phyloP scores from a whole-genome alignment of 2,113 vertebrate genomes.

The Phrynosoma platyrhinos region DNA sequence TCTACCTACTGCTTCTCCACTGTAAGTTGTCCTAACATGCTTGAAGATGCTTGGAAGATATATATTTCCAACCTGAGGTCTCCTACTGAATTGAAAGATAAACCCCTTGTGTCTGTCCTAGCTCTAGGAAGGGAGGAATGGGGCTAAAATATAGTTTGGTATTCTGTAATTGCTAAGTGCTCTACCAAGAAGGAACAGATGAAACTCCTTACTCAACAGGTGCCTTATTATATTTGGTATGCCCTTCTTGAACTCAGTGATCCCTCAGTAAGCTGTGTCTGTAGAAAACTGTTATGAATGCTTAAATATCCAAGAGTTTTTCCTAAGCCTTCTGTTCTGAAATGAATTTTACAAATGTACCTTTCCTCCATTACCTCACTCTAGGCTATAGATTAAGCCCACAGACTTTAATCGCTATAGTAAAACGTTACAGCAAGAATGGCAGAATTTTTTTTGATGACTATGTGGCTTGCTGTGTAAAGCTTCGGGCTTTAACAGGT shows the following conservation, averaged over 20 bases:
- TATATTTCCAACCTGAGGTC: neutral
- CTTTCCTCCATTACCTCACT: conserved; percentile 18
- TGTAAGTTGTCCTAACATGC: too few relatives aligned
- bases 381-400: conserved; percentile 88
- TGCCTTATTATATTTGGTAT: neutral
- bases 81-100: neutral
- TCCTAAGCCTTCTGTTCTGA: neutral
- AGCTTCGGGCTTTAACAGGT: conserved; percentile 88
- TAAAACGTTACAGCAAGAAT: conserved; percentile 87
- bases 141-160: neutral
- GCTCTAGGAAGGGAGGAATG: neutral
- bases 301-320: neutral
- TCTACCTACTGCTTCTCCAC: neutral
- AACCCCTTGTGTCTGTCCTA: neutral
- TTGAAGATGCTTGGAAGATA: neutral
- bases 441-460: conserved; percentile 91
- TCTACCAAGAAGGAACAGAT: neutral
- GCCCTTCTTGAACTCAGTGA: neutral
- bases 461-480: conserved; percentile 93
- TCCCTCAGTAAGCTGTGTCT: neutral
- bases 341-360: neutral
- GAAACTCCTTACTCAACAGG: neutral
- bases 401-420: conserved; percentile 79
- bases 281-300: neutral
- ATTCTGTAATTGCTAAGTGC: neutral